These are phyloP conservation scores for Dromaius novaehollandiae DNA, from an alignment of 2,113 vertebrate species.

Conservation along the genomic window DNA sequence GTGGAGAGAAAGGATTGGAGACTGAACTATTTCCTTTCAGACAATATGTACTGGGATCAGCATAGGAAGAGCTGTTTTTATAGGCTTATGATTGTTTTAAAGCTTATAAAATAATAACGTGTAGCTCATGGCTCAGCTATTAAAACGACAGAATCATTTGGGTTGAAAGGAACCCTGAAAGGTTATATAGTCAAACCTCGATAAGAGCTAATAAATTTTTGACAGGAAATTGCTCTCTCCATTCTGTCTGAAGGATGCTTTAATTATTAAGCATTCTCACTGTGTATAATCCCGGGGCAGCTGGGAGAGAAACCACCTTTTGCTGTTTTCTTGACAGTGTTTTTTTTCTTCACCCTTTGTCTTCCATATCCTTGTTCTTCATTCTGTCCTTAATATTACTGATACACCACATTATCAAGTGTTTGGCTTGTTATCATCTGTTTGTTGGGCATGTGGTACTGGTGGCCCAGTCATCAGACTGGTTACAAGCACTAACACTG, in stretches of 20 bases:
- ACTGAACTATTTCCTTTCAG: neutral
- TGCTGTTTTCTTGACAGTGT: neutral
- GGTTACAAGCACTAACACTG: neutral
- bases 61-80: neutral
- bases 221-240: neutral
- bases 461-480: neutral
- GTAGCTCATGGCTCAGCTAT: neutral
- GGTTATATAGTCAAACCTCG: neutral
- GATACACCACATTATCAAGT: neutral
- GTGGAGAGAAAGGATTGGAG: neutral
- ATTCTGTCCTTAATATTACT: neutral
- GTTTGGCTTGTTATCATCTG: neutral
- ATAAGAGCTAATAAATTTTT: neutral
- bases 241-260: neutral
- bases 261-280: neutral
- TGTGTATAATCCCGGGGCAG: neutral
- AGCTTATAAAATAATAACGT: neutral
- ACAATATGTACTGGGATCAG: rapidly evolving
- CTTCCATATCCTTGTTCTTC: neutral
- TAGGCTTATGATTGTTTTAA: neutral
- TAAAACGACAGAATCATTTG: neutral
- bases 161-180: neutral
- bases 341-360: neutral
- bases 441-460: neutral
- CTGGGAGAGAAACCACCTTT: neutral